A percentile compares a stretch with the other conserved stretches of the same genome.
phyloP scores from a whole-genome alignment of 35 echinoderm and acorn worm species.

The Ophioderma brevispina region DNA sequence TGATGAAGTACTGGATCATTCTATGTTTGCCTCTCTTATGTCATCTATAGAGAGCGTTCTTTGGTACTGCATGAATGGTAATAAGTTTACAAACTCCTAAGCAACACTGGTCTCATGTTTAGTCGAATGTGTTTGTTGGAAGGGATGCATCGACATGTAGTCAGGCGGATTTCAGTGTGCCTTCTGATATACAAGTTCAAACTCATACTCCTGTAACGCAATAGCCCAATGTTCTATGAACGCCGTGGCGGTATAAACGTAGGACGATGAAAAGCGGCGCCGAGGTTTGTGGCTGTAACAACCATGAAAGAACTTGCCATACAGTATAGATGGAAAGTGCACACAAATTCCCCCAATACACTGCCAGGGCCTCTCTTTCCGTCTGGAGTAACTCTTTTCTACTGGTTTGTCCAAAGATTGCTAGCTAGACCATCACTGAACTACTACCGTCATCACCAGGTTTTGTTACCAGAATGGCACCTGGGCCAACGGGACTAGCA shows the following conservation, averaged over 20 bases:
- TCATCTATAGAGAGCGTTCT: slow-evolving; percentile 55
- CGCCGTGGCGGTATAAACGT: slow-evolving; percentile 60
- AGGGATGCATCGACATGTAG: slow-evolving; percentile 71
- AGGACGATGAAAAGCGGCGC: slow-evolving; percentile 64
- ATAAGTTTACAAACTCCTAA: slow-evolving; percentile 58
- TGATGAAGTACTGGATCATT: slow-evolving; percentile 46
- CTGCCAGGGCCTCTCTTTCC: slow-evolving; percentile 60
- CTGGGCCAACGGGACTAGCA: slow-evolving; percentile 65
- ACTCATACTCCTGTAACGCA: slow-evolving; percentile 74
- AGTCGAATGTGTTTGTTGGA: not conserved
- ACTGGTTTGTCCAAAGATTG: slow-evolving; percentile 26
- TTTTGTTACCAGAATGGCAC: slow-evolving; percentile 64
- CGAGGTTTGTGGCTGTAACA: slow-evolving; percentile 72
- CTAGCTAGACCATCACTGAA: slow-evolving; percentile 51
- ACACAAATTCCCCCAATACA: slow-evolving; percentile 71
- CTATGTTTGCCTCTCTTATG: slow-evolving; percentile 43
- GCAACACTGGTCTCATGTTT: slow-evolving; percentile 12
- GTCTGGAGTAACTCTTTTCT: slow-evolving; percentile 10
- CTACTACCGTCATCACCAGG: too few relatives aligned
- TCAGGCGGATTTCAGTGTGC: slow-evolving; percentile 63
- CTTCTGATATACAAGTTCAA: slow-evolving; percentile 58
- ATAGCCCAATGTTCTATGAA: slow-evolving; percentile 85
- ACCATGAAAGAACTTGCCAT: slow-evolving; percentile 65
- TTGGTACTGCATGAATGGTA: slow-evolving; percentile 52
- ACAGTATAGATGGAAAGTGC: slow-evolving; percentile 74